Base-by-base conservation (phyloP, 1,140 invertebrate genomes). In the Yoshiicerus persimilis region DNA sequence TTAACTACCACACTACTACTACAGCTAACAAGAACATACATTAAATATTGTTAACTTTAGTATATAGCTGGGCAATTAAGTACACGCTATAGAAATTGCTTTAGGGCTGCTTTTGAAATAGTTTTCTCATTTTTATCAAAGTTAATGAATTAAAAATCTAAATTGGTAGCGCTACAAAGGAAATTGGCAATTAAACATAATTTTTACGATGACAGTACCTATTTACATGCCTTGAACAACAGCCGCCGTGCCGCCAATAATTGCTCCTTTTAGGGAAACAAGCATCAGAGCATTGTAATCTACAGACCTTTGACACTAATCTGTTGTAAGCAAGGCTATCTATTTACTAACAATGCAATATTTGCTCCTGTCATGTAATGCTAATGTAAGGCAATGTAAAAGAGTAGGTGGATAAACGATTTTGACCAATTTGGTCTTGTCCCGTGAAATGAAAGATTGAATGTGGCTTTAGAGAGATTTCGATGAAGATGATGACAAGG, bases 391-490 rank as follows among this genome's bases (percentile, higher is more conserved):
- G n/a, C n/a, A n/a, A n/a, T n/a, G n/a, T n/a, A 47, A 11, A 47
- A n/a, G 47, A 56, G 30, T 70, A 11, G 9, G 32, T 66, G 13
- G 75, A 34, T 34, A 80, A 38, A 80, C 30, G 34, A 34, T 80
- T 30, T 80, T 80, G 75, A 32, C 32, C 32, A n/a, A 32, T 34
- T 34, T 70, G 66, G 66, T 70, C 32, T 34, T n/a, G 75, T 34
- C 75, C 32, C 20, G 34, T 80, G 20, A 38, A 80, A 80, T 80
- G 75, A 80, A 80, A 80, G 16, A 80, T 66, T 80, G 75, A 13
- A 80, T 80, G 75, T 80, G 75, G 75, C 75, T 80, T 80, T n/a
- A 38, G 75, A 80, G 75, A 80, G 75, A 80, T 80, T 80, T 80
- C 32, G 75, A 80, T 80, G 34, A 38, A 56, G 83, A 84, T 84